A percentile compares a stretch with the other conserved stretches of the same genome.
Conservation (phyloP, 2,888 invertebrate species). For the Philaethria dido region DNA sequence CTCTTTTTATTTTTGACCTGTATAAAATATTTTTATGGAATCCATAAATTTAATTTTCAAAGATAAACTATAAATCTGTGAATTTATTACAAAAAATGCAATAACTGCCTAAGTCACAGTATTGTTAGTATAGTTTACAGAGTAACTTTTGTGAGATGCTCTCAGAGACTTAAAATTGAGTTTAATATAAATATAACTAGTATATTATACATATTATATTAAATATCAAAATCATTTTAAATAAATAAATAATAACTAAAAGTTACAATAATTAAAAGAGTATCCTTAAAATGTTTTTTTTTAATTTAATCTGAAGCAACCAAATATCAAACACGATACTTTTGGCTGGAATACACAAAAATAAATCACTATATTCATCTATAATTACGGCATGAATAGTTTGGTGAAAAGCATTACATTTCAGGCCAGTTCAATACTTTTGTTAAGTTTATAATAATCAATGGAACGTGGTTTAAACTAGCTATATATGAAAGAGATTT, state of each 20-base stretch:
- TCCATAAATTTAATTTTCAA: not conserved
- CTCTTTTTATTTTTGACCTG: not conserved
- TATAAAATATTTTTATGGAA: not conserved
- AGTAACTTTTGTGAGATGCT: too few relatives aligned
- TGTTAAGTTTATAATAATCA: conserved; percentile 28
- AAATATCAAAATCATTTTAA: too few relatives aligned
- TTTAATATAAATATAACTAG: too few relatives aligned
- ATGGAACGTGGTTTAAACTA: conserved; percentile 27
- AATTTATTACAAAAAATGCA: too few relatives aligned
- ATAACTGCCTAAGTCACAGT: too few relatives aligned
- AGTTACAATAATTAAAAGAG: too few relatives aligned
- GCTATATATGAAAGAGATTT: conserved; percentile 30
- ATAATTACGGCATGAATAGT: conserved; percentile 5
- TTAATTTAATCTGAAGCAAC: not conserved
- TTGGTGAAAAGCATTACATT: not conserved
- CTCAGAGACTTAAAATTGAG: too few relatives aligned
- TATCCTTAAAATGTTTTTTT: too few relatives aligned
- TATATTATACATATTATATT: too few relatives aligned
- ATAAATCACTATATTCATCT: not conserved
- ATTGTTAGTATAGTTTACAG: too few relatives aligned
- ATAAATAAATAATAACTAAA: too few relatives aligned
- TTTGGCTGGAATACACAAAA: not conserved
- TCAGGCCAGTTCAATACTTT: not conserved
- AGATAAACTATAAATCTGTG: too few relatives aligned
- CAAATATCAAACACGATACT: not conserved